Base-by-base conservation (phyloP, 2,888 invertebrate genomes). In the Baccha elongata region DNA sequence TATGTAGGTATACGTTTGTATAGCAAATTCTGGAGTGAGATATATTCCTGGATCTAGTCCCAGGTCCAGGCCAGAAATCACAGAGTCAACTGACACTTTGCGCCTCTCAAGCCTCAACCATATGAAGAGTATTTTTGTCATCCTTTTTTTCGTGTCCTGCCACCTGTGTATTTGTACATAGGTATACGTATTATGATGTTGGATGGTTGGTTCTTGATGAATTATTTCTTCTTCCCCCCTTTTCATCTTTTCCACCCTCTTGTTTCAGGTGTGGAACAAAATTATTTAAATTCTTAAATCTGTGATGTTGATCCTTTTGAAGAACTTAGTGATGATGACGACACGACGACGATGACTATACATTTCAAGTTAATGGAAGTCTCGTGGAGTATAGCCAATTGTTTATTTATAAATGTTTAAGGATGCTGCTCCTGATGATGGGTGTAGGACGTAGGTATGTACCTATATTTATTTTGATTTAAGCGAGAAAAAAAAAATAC, bases 1-100 rank as follows among this genome's bases (percentile, higher is more conserved):
- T 50, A 23, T 58, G 13, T 2, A 5, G 11, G 17, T 19, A 10
- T 62, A n/a, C 23, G 7, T 15, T 8, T 23, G 32, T 0, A 2
- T 17, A 5, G 1, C 0, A 7, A 35, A 62, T 50, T 53, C 10
- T 42, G 42, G 46, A 55, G 19, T 32, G 44, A 32, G 69, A 40
- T n/a, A n/a, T n/a, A n/a, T 62, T 72, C 29, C 13, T 35, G 46
- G 21, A 23, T 55, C 13, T 55, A 23, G 23, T 55, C 1, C 29
- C 37, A 35, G 42, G 23, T 29, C 44, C 44, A 46, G 35, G 42
- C 71, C 58, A 81, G 67, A 72, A 71, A 71, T 75, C 78, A 78
- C 6, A 32, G 67, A 78, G 72, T 78, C 78, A 79, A 79, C 40
- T 79, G 73, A 73, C 55, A 68, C 44, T 68, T 73, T 60, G 46